Evolutionary conservation across 2,888 invertebrate species (phyloP).

Genomic region (Ischnura elegans): DNA sequence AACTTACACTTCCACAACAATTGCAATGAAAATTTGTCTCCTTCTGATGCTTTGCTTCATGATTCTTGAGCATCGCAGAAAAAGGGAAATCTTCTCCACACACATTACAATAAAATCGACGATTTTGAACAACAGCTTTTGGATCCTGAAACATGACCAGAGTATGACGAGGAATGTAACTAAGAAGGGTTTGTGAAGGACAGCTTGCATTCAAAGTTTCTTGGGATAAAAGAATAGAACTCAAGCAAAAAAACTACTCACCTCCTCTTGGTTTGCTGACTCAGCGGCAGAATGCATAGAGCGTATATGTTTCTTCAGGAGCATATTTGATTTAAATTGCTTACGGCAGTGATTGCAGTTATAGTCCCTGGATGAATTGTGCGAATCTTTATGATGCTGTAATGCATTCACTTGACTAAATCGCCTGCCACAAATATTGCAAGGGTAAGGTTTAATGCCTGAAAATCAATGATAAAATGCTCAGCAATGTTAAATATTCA

Average conservation of each 20-base stretch:
- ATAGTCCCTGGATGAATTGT: constrained; percentile 60
- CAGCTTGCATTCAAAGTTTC: background rate
- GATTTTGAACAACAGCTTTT: constrained; percentile 35
- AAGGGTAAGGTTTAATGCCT: constrained; percentile 77
- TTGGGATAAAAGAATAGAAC: background rate
- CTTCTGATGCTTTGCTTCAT: constrained; percentile 74
- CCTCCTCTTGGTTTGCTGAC: constrained; percentile 1
- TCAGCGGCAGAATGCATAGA: background rate
- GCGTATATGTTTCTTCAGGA: constrained; percentile 71
- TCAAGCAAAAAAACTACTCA: background rate
- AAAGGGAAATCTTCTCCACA: constrained; percentile 76
- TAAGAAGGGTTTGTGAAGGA: background rate
- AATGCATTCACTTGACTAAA: constrained; percentile 71
- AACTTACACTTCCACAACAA: constrained; percentile 73
- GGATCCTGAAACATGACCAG: constrained; percentile 32
- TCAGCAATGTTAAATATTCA: background rate
- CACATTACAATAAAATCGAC: constrained; percentile 74
- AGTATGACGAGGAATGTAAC: background rate
- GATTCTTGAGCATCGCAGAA: constrained; percentile 74
- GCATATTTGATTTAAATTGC: constrained; percentile 69
- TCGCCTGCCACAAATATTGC: constrained; percentile 75
- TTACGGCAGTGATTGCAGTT: constrained; percentile 70
- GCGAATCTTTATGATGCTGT: constrained; percentile 70
- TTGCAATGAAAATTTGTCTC: constrained; percentile 72
- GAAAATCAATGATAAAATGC: background rate